Evolutionary conservation across 23 tunicate species (phyloP).

Genomic region (Ascidia mentula): DNA sequence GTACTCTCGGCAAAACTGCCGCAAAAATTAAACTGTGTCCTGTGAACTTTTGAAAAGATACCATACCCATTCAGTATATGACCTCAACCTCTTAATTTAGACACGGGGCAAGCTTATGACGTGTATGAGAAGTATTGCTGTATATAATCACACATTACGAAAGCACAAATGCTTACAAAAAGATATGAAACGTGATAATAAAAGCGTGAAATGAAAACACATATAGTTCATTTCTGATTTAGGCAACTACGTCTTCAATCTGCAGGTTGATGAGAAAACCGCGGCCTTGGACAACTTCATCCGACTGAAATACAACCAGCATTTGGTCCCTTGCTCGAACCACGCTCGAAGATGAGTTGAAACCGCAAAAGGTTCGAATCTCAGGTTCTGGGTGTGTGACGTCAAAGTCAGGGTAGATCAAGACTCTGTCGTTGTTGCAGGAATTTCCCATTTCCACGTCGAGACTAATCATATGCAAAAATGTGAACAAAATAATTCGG

Average conservation of each 20-base stretch:
- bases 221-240: not conserved
- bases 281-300: slow-evolving; percentile 38
- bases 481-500: too few relatives aligned
- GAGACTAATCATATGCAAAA: not conserved
- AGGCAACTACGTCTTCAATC: not conserved
- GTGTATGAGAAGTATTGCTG: too few relatives aligned
- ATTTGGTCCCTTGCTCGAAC: slow-evolving; percentile 6
- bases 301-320: slow-evolving; percentile 41
- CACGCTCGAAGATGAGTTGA: not conserved
- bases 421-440: slow-evolving; percentile 31
- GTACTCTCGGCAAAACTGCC: too few relatives aligned
- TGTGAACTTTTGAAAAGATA: too few relatives aligned
- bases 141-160: not conserved
- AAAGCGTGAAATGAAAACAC: too few relatives aligned
- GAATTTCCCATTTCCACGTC: slow-evolving; percentile 22
- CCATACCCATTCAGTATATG: too few relatives aligned
- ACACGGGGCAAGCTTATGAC: too few relatives aligned
- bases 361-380: slow-evolving; percentile 16
- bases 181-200: too few relatives aligned
- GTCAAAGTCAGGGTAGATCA: slow-evolving; percentile 39
- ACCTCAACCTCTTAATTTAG: too few relatives aligned
- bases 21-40: too few relatives aligned
- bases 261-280: slow-evolving; percentile 28
- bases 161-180: not conserved
- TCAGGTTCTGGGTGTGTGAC: not conserved